Base-by-base conservation (phyloP, 2,797 vertebrate genomes). In the Phrynocephalus guinanensis region DNA sequence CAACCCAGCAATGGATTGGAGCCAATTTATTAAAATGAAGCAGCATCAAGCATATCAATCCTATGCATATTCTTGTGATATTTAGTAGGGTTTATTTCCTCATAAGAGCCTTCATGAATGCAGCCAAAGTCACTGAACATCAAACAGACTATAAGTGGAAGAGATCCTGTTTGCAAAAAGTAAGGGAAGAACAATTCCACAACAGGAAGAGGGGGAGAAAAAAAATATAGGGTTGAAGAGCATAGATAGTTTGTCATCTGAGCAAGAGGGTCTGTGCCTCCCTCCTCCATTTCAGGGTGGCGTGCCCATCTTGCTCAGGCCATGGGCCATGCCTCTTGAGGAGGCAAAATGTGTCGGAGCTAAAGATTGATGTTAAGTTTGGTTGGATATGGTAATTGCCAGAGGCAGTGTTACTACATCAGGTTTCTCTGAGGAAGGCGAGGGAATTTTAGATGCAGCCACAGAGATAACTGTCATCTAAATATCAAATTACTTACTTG, bases 401-500 rank as follows among this genome's bases (percentile, higher is more conserved):
- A 60, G 50, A 13, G 50, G 66, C 81, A 83, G 78, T 78, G 26
- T 72, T 26, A 11, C 33, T 30, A 79, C n/a, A 85, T 75, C 77
- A 85, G 78, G 38, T 80, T 80, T 85, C 67, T 76, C 48, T 85
- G 22, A n/a, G 83, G 60, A 85, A n/a, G 68, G 10, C 33, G 60
- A 85, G 75, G 30, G 78, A 44, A 81, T 56, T 81, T 75, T 73
- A 81, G 63, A 75, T 75, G 24, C 56, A 81, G n/a, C 85, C 67
- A 79, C 6, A 75, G 28, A 85, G n/a, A 75, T 75, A 88, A 88
- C 81, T 80, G 30, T 6, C 48, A 76, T 66, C 22, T 84, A 78
- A 87, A 56, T 60, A 60, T 78, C 18, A 88, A 73, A 85, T 76
- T 76, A 68, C 67, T 88, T 67, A 44, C 81, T 81, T 68, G 71